Evolutionary conservation across 2,888 invertebrate species (phyloP).

Genomic region (Dasysyrphus tricinctus): DNA sequence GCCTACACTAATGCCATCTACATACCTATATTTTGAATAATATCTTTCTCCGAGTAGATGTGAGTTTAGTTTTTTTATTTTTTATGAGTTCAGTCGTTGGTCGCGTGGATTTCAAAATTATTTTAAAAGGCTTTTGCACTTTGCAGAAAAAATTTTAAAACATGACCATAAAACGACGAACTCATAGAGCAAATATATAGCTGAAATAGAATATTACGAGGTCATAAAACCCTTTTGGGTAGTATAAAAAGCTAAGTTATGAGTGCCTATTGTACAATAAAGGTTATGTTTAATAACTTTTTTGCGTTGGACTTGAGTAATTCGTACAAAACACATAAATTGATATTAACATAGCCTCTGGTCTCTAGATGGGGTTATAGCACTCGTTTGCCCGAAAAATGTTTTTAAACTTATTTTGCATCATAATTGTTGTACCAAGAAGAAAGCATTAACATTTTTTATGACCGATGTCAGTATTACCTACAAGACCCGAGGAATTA

Average conservation of each 20-base stretch:
- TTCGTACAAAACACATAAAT: slow-evolving; percentile 4
- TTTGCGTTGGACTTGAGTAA: slow-evolving; percentile 15
- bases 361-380: neutral
- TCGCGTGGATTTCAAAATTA: slow-evolving; percentile 5
- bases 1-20: slow-evolving; percentile 24
- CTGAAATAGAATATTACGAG: slow-evolving; percentile 24
- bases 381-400: slow-evolving; percentile 3
- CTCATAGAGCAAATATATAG: slow-evolving; percentile 14
- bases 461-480: neutral
- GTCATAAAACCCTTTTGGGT: slow-evolving; percentile 45
- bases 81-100: neutral
- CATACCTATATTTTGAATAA: slow-evolving; percentile 8
- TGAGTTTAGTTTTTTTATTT: neutral
- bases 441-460: slow-evolving; percentile 43
- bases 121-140: neutral
- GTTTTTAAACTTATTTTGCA: slow-evolving; percentile 1
- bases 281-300: slow-evolving; percentile 22
- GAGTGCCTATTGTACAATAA: neutral
- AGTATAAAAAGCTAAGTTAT: neutral
- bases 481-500: neutral
- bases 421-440: slow-evolving; percentile 2
- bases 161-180: slow-evolving; percentile 3
- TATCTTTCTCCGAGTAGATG: neutral
- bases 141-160: neutral
- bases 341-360: neutral